Evolutionary conservation across 2,113 vertebrate species (phyloP), one percentile per base, ranked within the genome.

Genomic region (Ardeotis arabs): DNA sequence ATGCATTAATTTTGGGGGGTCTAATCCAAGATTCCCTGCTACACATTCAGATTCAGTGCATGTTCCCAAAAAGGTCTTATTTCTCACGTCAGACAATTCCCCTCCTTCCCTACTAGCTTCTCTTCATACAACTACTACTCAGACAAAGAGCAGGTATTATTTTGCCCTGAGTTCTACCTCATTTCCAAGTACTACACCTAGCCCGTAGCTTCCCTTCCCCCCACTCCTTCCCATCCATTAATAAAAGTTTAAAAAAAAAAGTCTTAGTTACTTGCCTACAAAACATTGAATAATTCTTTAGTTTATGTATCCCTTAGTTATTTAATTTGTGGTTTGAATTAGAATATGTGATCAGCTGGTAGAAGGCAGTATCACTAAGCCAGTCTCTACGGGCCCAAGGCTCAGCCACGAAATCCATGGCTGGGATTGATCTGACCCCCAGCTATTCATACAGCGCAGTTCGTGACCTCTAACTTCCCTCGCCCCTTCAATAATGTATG

Each of bases 381-480:
- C 77, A 31, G 80, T 52, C 76, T 84, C 66, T 9, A 8, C 0
- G 1, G 81, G 77, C 93, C 78, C 56, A 60, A 94, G 86, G 27
- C 84, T 82, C 84, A 63, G 77, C 81, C 80, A 18, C 64, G 86
- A 78, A 94, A 74, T 39, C 15, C 62, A 12, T 0, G 74, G 37
- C 92, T 88, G 76, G 80, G 96, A 90, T 80, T 91, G 90, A 90
- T 87, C 92, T 92, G 93, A 96, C 96, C 96, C 70, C 64, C 77
- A 93, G 95, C 96, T 94, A 95, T 92, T 95, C 92, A 86, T 68
- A 24, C 68, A 35, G 83, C 76, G 72, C 80, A 52, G 94, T 93
- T 95, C 92, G 19, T 8, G 92, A 96, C 95, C 96, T 96, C 93
- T 93, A 93, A 95, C 96, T 97, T 95, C 62, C 89, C 95, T 97